Evolutionary conservation across 2,113 vertebrate genomes (phyloP).

Genomic region (Leucosticte australis): DNA sequence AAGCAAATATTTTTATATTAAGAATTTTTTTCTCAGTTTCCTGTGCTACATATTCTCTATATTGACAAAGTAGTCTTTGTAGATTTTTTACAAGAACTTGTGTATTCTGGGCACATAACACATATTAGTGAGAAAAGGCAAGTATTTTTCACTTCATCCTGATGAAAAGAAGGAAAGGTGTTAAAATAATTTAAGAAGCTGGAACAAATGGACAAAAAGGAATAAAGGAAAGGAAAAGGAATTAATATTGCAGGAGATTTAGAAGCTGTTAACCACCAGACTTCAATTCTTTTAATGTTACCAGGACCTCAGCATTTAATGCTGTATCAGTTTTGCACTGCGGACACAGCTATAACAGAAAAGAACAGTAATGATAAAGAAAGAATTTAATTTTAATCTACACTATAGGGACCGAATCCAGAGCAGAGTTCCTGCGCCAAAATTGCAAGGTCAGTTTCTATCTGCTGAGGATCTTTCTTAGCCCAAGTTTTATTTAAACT

Average conservation of each 20-base stretch:
- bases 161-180: not conserved
- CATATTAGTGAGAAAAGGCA: not conserved
- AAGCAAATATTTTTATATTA: not conserved
- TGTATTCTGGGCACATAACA: not conserved
- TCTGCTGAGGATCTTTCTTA: not conserved
- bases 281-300: not conserved
- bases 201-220: not conserved
- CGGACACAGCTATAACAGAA: not conserved
- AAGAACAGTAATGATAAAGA: not conserved
- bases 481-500: not conserved
- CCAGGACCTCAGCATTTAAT: not conserved
- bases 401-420: not conserved
- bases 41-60: not conserved
- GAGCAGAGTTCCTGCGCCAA: not conserved
- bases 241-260: not conserved
- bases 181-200: not conserved
- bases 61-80: not conserved
- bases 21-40: not conserved
- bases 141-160: not conserved
- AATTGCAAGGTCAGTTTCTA: not conserved
- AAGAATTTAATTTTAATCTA: conserved; percentile 8
- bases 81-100: not conserved
- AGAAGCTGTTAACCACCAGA: not conserved
- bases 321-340: not conserved
- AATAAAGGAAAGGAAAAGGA: not conserved